Evolutionary conservation across 2,797 vertebrate species (phyloP).

Genomic region (Falco rusticolus): DNA sequence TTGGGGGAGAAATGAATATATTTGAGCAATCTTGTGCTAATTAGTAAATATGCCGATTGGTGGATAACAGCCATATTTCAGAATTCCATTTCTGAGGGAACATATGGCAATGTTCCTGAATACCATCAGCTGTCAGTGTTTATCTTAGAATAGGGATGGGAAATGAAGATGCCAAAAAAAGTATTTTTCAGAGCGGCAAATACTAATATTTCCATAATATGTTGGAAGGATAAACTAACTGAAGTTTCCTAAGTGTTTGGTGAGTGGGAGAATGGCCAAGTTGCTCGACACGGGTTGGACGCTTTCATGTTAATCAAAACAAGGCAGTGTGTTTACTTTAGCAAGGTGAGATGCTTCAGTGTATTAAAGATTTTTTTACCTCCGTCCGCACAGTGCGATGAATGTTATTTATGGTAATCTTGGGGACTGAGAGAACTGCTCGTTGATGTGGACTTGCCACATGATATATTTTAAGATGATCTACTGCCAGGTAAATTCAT

Average conservation of each 20-base stretch:
- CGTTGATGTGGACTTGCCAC: neutral
- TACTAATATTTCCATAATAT: conserved; percentile 61
- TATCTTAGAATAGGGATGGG: conserved; percentile 49
- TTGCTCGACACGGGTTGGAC: conserved; percentile 10
- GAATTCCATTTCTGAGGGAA: conserved; percentile 41
- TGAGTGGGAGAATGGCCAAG: conserved; percentile 38
- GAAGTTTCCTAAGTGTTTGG: conserved; percentile 2
- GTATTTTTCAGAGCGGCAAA: conserved; percentile 37
- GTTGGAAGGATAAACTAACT: conserved; percentile 49
- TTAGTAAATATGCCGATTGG: conserved; percentile 9
- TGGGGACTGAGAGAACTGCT: conserved; percentile 11
- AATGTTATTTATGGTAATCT: neutral
- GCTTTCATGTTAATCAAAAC: conserved; percentile 16
- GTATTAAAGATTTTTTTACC: neutral
- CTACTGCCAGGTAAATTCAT: conserved; percentile 24
- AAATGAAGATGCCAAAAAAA: conserved; percentile 61
- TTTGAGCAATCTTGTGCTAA: conserved; percentile 16
- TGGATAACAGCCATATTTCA: conserved; percentile 10
- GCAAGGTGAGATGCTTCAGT: conserved; percentile 19
- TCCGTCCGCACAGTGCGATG: neutral
- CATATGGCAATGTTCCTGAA: conserved; percentile 45
- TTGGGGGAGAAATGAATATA: neutral
- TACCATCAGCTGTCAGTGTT: conserved; percentile 56
- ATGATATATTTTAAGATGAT: conserved; percentile 31
- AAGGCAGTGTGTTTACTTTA: conserved; percentile 27